phyloP scores from a whole-genome alignment of 2,888 invertebrate genomes.

The Phalera bucephala region DNA sequence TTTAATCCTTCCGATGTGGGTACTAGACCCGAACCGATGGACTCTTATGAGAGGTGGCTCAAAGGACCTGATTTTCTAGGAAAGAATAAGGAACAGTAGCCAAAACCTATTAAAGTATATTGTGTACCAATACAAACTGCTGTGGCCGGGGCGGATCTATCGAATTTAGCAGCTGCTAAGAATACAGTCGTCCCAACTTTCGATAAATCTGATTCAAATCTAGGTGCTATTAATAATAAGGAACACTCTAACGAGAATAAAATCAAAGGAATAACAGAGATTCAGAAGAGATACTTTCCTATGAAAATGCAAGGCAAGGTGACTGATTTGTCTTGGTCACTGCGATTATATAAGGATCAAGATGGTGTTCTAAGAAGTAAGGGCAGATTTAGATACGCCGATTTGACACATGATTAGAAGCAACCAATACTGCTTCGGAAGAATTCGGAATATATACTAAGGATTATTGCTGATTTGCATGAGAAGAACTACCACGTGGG shows the following conservation, averaged over 20 bases:
- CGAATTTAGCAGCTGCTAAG: no score
- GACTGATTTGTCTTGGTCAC: background rate
- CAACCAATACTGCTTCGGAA: background rate
- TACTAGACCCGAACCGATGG: background rate
- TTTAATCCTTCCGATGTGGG: background rate
- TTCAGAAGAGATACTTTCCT: background rate
- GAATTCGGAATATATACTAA: background rate
- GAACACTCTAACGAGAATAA: no score
- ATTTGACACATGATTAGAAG: background rate
- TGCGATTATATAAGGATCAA: background rate
- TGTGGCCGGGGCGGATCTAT: no score
- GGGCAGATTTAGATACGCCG: background rate
- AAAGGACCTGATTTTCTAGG: slow-evolving; percentile 4
- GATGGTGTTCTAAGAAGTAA: background rate
- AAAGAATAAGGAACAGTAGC: background rate
- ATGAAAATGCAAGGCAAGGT: background rate
- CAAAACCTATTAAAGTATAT: no score
- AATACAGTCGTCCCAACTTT: no score
- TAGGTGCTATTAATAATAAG: no score
- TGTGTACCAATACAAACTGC: no score
- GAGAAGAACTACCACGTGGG: background rate
- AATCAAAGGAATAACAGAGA: background rate
- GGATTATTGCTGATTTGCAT: background rate
- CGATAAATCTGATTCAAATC: no score
- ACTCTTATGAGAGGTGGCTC: background rate